These are phyloP conservation scores for Eriosoma lanigerum DNA, from an alignment of 1,140 invertebrate genomes.

Conservation along the genomic window DNA sequence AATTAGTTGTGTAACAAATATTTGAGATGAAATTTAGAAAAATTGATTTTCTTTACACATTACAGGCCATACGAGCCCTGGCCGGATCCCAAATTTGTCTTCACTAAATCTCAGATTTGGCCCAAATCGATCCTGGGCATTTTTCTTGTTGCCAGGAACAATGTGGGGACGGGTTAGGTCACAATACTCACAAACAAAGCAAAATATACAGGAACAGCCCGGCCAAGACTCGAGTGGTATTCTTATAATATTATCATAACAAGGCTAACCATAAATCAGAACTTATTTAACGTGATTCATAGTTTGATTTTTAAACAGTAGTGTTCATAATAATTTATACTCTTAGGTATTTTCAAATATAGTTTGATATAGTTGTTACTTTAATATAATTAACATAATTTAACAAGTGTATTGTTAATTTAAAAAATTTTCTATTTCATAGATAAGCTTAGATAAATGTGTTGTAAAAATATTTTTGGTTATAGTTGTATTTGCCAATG, in stretches of 20 bases:
- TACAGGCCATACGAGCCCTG: neutral
- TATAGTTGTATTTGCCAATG: constrained; percentile 4
- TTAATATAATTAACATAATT: neutral
- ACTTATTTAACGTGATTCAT: neutral
- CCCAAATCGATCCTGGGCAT: neutral
- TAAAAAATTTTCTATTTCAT: neutral
- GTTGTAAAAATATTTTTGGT: neutral
- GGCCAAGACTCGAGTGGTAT: constrained; percentile 25
- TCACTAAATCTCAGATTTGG: constrained; percentile 7
- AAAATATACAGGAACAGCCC: neutral
- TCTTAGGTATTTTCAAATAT: too few relatives aligned
- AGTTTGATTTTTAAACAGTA: neutral
- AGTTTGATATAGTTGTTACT: neutral
- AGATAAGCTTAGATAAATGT: neutral
- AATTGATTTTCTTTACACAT: too few relatives aligned
- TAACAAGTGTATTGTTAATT: neutral
- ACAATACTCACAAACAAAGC: constrained; percentile 27
- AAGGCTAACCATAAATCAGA: neutral
- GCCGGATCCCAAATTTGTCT: constrained; percentile 13
- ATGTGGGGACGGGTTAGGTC: constrained; percentile 33
- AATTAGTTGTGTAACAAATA: neutral
- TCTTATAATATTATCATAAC: constrained; percentile 54
- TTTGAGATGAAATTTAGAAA: too few relatives aligned
- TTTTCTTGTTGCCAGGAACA: constrained; percentile 17
- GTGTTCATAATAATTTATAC: neutral